A percentile compares a stretch with the other conserved stretches of the same genome.
These are phyloP conservation scores for Trichoplusia ni DNA, from an alignment of 1,140 invertebrate genomes.

Conservation along the genomic window DNA sequence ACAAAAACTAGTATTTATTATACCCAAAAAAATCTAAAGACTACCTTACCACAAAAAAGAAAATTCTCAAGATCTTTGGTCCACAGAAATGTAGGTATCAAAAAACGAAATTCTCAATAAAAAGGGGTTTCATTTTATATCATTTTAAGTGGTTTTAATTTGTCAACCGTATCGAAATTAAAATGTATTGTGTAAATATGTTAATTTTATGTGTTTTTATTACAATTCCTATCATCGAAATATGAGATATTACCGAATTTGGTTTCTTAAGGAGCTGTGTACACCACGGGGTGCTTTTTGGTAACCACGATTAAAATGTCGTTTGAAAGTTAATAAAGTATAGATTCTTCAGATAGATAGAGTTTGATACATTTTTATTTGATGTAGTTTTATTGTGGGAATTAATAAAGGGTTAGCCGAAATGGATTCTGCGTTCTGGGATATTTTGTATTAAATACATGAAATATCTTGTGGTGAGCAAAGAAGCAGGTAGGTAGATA, in stretches of 20 bases:
- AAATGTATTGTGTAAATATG: slow-evolving; percentile 55
- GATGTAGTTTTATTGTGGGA: slow-evolving; percentile 2
- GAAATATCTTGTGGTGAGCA: too few species aligned
- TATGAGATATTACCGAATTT: slow-evolving; percentile 9
- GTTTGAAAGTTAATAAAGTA: not conserved
- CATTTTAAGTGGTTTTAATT: slow-evolving; percentile 58
- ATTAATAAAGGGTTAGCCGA: too few species aligned
- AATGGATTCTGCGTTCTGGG: too few species aligned
- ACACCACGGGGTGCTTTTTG: slow-evolving; percentile 10
- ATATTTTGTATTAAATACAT: too few species aligned
- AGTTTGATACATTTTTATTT: slow-evolving; percentile 8
- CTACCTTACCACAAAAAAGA: too few species aligned
- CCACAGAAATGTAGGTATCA: not conserved
- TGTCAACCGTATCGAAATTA: slow-evolving; percentile 66
- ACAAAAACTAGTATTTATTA: too few species aligned
- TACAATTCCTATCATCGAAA: slow-evolving; percentile 16
- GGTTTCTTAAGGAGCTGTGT: slow-evolving; percentile 26
- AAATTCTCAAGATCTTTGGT: not conserved
- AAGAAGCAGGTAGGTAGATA: too few species aligned
- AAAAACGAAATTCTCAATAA: not conserved
- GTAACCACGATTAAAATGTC: slow-evolving; percentile 10
- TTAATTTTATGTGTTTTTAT: slow-evolving; percentile 40
- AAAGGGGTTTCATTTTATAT: slow-evolving; percentile 41
- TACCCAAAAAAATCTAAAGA: too few species aligned
- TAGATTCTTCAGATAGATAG: slow-evolving; percentile 1